phyloP scores from a whole-genome alignment of 2,113 vertebrate genomes.

The Paraplagusia blochii region DNA sequence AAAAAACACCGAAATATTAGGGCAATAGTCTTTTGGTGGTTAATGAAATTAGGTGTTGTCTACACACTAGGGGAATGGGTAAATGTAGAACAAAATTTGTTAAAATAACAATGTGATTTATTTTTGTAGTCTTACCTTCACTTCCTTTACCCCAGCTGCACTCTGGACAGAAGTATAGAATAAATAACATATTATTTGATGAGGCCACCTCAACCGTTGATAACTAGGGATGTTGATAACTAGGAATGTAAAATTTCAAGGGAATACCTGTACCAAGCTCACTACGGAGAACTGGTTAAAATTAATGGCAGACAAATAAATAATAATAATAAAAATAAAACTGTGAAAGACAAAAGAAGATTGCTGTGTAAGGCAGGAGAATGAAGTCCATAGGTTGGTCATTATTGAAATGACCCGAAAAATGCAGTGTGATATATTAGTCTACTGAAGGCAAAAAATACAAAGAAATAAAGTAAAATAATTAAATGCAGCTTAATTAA shows the following conservation, averaged over 20 bases:
- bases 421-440: too few species aligned
- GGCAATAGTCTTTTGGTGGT: too few species aligned
- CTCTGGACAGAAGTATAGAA: conserved; percentile 85
- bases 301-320: conserved; percentile 70
- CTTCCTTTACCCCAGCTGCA: conserved; percentile 77
- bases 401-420: too few species aligned
- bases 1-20: too few species aligned
- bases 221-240: conserved; percentile 82
- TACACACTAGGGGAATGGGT: too few species aligned
- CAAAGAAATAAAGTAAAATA: too few species aligned
- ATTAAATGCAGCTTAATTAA: too few species aligned
- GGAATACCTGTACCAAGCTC: conserved; percentile 70
- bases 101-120: not conserved
- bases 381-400: too few species aligned
- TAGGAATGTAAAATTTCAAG: conserved; percentile 80
- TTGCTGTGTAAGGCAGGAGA: conserved; percentile 60
- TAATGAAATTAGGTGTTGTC: too few species aligned
- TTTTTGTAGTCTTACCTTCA: conserved; percentile 72
- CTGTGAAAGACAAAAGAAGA: conserved; percentile 42
- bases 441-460: too few species aligned
- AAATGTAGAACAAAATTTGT: too few species aligned
- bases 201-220: conserved; percentile 84
- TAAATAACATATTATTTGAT: conserved; percentile 82
- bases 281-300: conserved; percentile 76
- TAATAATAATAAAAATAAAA: conserved; percentile 37